phyloP scores from a whole-genome alignment of 2,888 invertebrate genomes.

The Molorchus minor region DNA sequence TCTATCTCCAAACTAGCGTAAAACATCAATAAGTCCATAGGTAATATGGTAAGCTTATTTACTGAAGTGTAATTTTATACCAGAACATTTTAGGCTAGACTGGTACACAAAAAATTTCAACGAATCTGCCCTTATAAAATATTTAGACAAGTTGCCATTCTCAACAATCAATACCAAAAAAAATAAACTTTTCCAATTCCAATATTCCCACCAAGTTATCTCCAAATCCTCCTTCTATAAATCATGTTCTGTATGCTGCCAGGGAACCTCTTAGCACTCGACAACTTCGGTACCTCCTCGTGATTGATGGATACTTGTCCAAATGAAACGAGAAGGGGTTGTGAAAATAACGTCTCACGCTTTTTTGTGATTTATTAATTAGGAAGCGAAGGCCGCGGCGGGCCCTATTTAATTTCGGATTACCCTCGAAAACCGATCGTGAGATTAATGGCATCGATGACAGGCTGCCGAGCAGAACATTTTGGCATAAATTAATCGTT shows the following conservation, averaged over 20 bases:
- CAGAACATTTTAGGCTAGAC: too few relatives aligned
- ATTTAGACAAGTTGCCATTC: too few relatives aligned
- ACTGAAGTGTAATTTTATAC: too few relatives aligned
- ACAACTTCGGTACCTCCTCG: background rate
- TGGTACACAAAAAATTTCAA: too few relatives aligned
- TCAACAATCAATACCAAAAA: too few relatives aligned
- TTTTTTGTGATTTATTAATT: slow-evolving; percentile 10
- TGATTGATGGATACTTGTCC: slow-evolving; percentile 29
- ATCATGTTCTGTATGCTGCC: slow-evolving; percentile 14
- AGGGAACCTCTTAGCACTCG: slow-evolving; percentile 8
- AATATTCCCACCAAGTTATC: too few relatives aligned
- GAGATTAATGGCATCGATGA: slow-evolving; percentile 8
- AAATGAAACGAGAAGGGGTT: slow-evolving; percentile 13
- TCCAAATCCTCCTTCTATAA: slow-evolving; percentile 12
- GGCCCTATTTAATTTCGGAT: slow-evolving; percentile 3
- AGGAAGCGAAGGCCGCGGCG: background rate
- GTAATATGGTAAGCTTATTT: too few relatives aligned
- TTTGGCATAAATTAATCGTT: too few relatives aligned
- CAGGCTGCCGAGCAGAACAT: background rate
- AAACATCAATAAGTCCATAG: too few relatives aligned
- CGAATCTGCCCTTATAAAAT: too few relatives aligned
- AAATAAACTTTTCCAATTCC: too few relatives aligned
- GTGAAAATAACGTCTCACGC: slow-evolving; percentile 10
- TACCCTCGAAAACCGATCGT: background rate
- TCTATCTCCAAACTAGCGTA: too few relatives aligned